These are phyloP conservation scores for Venustoraphidia nigricollis DNA, from an alignment of 2,888 invertebrate genomes.

Conservation along the genomic window DNA sequence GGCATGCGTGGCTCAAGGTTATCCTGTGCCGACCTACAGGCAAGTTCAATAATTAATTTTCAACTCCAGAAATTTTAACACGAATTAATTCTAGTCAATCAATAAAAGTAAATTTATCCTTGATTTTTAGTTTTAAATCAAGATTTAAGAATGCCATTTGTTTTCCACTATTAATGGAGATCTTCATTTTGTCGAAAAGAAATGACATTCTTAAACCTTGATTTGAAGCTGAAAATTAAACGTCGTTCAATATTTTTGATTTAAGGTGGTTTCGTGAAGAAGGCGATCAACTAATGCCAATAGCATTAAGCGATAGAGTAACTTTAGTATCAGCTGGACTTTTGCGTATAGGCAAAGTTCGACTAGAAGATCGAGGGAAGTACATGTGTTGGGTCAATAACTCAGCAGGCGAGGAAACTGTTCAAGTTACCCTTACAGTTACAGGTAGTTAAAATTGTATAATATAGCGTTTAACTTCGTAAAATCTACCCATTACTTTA, in stretches of 20 bases:
- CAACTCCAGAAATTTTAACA: no score
- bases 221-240: no score
- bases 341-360: conserved; percentile 47
- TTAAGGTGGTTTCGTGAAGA: conserved; percentile 61
- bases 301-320: conserved; percentile 47
- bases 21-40: conserved; percentile 67
- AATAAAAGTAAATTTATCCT: no score
- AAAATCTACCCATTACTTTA: conserved; percentile 6
- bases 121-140: no score
- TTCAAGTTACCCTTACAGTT: conserved; percentile 60
- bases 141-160: no score
- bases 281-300: conserved; percentile 47
- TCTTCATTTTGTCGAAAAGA: no score
- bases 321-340: conserved; percentile 45
- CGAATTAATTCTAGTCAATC: no score
- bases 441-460: conserved; percentile 38
- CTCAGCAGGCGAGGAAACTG: conserved; percentile 68
- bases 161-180: no score
- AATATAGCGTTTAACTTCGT: not conserved
- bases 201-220: no score
- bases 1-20: conserved; percentile 67
- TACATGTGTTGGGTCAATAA: conserved; percentile 87
- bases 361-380: conserved; percentile 68
- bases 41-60: conserved; percentile 22
- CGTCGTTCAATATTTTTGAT: conserved; percentile 3